Conservation (phyloP, 2,797 vertebrate species). For the Crenuchus spilurus region DNA sequence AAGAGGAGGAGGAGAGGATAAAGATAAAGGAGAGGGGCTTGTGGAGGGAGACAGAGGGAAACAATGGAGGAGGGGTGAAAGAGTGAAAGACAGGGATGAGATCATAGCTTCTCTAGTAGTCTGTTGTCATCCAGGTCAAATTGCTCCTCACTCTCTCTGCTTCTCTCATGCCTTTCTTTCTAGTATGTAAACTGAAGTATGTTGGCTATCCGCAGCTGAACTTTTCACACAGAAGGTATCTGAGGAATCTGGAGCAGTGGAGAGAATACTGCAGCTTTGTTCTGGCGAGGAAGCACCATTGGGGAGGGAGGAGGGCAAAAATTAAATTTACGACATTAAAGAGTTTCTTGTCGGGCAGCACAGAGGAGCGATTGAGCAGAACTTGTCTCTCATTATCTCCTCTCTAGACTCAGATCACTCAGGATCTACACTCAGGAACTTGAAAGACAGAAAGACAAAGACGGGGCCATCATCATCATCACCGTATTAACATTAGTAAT, state of each 20-base stretch:
- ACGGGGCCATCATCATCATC: too few relatives aligned
- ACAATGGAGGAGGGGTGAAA: conserved; percentile 25
- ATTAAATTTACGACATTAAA: conserved; percentile 14
- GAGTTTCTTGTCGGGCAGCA: conserved; percentile 48
- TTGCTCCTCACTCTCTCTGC: conserved; percentile 63
- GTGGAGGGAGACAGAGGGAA: conserved; percentile 56
- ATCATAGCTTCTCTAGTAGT: conserved; percentile 84
- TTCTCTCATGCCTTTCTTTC: conserved; percentile 51
- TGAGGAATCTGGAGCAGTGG: conserved; percentile 61
- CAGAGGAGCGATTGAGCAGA: conserved; percentile 44
- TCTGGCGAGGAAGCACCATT: conserved; percentile 13
- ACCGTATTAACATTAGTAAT: too few relatives aligned
- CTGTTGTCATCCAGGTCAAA: conserved; percentile 85
- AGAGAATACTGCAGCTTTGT: conserved; percentile 27
- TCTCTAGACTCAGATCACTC: not conserved
- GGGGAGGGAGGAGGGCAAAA: conserved; percentile 40
- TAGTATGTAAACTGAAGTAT: conserved; percentile 62
- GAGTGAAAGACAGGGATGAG: conserved; percentile 75
- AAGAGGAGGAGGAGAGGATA: conserved; percentile 35
- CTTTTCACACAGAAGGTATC: conserved; percentile 68
- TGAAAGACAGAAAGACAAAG: not conserved
- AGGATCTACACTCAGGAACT: conserved; percentile 4
- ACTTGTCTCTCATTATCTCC: conserved; percentile 22
- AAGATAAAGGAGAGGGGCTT: conserved; percentile 49
- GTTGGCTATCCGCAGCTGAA: conserved; percentile 63